Evolutionary conservation across 2,797 vertebrate species (phyloP), one percentile per base, ranked within the genome.

Genomic region (Potorous gilbertii): DNA sequence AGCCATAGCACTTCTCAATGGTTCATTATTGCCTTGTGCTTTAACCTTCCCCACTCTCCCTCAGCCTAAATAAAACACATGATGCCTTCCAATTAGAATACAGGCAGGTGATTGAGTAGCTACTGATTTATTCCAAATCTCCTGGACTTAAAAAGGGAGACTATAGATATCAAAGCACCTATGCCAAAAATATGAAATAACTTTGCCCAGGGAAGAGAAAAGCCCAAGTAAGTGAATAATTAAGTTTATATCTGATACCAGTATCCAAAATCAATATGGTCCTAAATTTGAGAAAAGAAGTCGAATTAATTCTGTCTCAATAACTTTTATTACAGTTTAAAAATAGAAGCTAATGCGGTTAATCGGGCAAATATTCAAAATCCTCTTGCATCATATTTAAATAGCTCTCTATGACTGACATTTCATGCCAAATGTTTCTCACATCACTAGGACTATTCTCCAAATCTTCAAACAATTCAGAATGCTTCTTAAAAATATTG

Each of bases 101-200:
- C 90, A 93, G 96, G 94, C 95, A 93, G 94, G 54, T 95, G 59
- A 96, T 93, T 96, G 95, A 97, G 97, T 95, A 97, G 50, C 57
- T 97, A 98, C 97, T 96, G 97, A 98, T 97, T 96, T 97, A 94
- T 18, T 90, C 46, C 94, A 66, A 29, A 12, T 50, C 54, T 93
- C 95, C 90, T 5, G 55, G 46, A 96, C 14, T 74, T 5, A 74
- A 74, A 87, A 74, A 97, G 34, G 54, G 27, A 92, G 29, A 46
- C 62, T 59, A 74, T 96, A 97, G 95, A 94, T 93, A 91, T 66
- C 28, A 59, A 96, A 96, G 55, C 1, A 27, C 13, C 2, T 8
- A 54, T 16, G 24, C 28, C 56, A 16, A 66, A 24, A 93, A 8
- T 57, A 54, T 94, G 66, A 93, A 97, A 92, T 18, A 56, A 55